Evolutionary conservation across 2,797 vertebrate genomes (phyloP).

Genomic region (Otus scops): DNA sequence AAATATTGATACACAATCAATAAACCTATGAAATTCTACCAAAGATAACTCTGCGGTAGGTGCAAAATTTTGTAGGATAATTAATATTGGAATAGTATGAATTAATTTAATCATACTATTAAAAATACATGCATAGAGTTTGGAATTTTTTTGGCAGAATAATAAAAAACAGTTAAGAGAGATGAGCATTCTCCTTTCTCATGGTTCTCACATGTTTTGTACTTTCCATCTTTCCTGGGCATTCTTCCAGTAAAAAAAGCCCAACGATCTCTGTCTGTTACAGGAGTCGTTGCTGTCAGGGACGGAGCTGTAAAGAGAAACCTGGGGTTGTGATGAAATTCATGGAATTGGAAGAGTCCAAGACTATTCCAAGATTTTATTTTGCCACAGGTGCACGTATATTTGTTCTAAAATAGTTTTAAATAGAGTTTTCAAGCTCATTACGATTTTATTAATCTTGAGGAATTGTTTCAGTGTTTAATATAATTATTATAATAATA

Average conservation of each 20-base stretch:
- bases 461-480: not conserved
- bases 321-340: not conserved
- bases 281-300: not conserved
- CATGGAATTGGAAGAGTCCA: not conserved
- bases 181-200: not conserved
- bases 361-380: not conserved
- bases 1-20: slow-evolving; percentile 20
- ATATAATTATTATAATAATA: not conserved
- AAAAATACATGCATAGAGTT: not conserved
- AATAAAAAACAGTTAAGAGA: not conserved
- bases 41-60: not conserved
- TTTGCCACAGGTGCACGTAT: not conserved
- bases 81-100: not conserved
- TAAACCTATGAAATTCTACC: slow-evolving; percentile 28
- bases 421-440: not conserved
- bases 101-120: not conserved
- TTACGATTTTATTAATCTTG: not conserved
- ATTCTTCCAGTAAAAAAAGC: not conserved
- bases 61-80: not conserved
- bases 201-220: not conserved
- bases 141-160: not conserved
- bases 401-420: not conserved
- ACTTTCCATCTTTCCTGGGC: not conserved
- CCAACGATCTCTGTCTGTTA: not conserved
- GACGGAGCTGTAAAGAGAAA: not conserved